Evolutionary conservation across 2,888 invertebrate genomes (phyloP), one percentile per base, ranked within the genome.

Genomic region (Cheilosia variabilis): DNA sequence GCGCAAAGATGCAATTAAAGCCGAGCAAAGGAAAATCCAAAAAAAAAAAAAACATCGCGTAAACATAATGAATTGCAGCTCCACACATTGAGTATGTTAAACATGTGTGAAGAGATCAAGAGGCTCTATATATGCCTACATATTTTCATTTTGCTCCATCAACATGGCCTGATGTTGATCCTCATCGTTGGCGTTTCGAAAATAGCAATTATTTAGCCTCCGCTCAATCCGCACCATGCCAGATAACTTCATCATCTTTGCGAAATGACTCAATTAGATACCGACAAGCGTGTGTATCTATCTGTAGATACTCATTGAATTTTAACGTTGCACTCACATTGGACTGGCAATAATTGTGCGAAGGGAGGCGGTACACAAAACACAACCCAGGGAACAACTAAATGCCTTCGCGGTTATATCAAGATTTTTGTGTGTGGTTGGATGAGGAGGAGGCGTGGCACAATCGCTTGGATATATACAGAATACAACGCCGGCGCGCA

Each of bases 221-320:
- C 52, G 55, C 52, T 15, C 43, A 71, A 78, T 76, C 66, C 57
- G 45, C 78, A 31, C 31, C 31, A 2, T 9, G 9, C 9, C 9
- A 82, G 73, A 82, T 83, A 87, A 77, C 79, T 73, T 72, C 83
- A 83, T 68, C 87, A 63, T 68, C 69, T 53, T 37, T 22, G 78
- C 31, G 58, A 87, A 89, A 89, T 89, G 88, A 88, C 89, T 89
- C 88, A 89, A 89, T 89, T 89, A 88, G 79, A 84, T 73, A 60
- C 80, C 77, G 78, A 57, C 84, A 79, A 79, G 62, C 65, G 62
- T 45, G 31, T 27, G 17, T 76, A 71, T 80, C 71, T 71, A 24
- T 34, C 13, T 47, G 43, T 53, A 69, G 62, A 65, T 58, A 57
- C 65, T 77, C 71, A 77, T 71, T 83, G 83, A 83, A 60, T 62